Base-by-base conservation (phyloP, 2,113 vertebrate genomes). In the Callionymus lyra region DNA sequence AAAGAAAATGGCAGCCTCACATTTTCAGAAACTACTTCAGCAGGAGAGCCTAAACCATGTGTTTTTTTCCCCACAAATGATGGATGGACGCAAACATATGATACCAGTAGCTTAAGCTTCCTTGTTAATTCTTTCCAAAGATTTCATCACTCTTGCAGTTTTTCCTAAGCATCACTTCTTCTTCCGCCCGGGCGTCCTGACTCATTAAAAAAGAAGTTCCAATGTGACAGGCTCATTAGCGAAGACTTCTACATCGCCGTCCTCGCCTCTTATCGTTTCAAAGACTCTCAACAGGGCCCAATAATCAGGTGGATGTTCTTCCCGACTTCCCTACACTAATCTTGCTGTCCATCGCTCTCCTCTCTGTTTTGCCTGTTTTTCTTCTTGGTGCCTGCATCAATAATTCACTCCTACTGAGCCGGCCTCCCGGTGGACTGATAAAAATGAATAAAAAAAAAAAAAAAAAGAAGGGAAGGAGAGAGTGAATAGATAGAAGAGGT, bases 321-420 rank as follows among this genome's bases (percentile, higher is more conserved):
- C 55, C 50, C 53, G 21, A 27, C 40, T 47, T 37, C 43, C n/a
- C 52, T 36, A 41, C 15, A 10, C 53, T 42, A 41, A 16, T 59
- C 37, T 44, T 42, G 16, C 31, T 38, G 39, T 50, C 55, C 16
- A 10, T 47, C 47, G 33, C 49, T 34, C 47, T 47, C 54, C 59
- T 61, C 45, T 45, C 70, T 55, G 56, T 55, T 69, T 63, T 55
- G 52, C 59, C 54, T 61, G 59, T 45, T 55, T 63, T 60, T 64
- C 58, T 62, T 76, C 50, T 5, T 57, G 64, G 63, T 53, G 48
- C 49, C 15, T 38, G 58, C 54, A 82, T 84, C 74, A 79, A 84
- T 84, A 82, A 85, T 82, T 82, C 77, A 47, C 53, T 68, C 74
- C 80, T 60, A 56, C 59, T 64, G 79, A 74, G 76, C 47, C 42